These are phyloP conservation scores for Cichladusa arquata DNA, from an alignment of 2,113 vertebrate species.

Conservation along the genomic window DNA sequence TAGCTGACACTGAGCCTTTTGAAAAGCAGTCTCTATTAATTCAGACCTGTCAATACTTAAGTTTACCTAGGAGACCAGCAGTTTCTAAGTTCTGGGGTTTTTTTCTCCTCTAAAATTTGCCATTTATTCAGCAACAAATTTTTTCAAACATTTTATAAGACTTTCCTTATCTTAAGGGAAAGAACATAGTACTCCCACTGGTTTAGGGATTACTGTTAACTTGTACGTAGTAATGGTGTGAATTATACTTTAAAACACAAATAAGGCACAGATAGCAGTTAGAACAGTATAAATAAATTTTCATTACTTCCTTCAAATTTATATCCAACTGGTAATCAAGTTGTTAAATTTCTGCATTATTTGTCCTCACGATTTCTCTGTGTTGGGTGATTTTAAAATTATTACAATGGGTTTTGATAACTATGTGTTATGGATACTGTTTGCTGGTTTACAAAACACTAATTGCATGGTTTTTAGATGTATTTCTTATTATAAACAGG, in stretches of 20 bases:
- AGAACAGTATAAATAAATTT: background rate
- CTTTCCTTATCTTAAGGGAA: background rate
- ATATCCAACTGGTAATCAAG: background rate
- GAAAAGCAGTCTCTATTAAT: background rate
- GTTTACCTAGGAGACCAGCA: background rate
- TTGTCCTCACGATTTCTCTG: background rate
- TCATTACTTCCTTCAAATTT: background rate
- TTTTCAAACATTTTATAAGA: background rate
- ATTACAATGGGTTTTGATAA: background rate
- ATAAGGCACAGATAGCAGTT: background rate
- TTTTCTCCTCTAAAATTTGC: background rate
- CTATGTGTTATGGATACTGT: background rate
- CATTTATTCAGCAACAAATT: background rate
- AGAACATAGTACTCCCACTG: background rate
- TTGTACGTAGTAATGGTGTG: background rate
- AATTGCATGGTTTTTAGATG: background rate
- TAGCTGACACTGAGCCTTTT: background rate
- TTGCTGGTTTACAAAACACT: background rate
- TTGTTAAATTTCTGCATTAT: background rate
- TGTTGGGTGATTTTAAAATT: background rate
- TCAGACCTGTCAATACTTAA: slow-evolving; percentile 21
- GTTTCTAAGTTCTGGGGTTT: background rate
- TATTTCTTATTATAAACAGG: background rate
- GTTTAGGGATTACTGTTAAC: background rate
- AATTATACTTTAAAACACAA: background rate